These are phyloP conservation scores for Agelaius phoeniceus DNA, from an alignment of 2,113 vertebrate genomes.

Conservation along the genomic window DNA sequence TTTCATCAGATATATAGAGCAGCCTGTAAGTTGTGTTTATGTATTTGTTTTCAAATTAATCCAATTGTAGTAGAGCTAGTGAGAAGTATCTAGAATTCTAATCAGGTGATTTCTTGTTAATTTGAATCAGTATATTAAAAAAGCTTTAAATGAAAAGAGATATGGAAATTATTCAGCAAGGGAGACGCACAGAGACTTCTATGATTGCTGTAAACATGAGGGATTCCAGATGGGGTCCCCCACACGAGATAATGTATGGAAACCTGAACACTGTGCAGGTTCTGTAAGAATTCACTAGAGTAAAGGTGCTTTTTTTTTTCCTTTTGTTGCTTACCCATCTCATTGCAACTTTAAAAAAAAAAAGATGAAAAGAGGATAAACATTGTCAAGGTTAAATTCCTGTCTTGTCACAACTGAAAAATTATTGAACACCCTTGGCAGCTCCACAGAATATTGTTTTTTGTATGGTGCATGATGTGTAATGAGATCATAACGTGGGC, in stretches of 20 bases:
- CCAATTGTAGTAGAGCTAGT: background rate
- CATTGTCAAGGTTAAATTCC: background rate
- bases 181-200: background rate
- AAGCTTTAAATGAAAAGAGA: background rate
- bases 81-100: slow-evolving; percentile 24
- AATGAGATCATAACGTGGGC: background rate
- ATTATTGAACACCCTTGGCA: background rate
- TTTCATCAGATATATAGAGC: background rate
- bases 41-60: background rate
- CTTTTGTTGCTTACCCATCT: background rate
- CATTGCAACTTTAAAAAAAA: background rate
- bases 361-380: background rate
- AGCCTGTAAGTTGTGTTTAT: background rate
- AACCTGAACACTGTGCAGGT: background rate
- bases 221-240: background rate
- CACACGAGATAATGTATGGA: background rate
- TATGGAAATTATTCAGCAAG: background rate
- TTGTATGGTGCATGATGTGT: background rate
- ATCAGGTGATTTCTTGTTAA: slow-evolving; percentile 11
- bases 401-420: background rate
- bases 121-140: background rate
- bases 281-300: background rate
- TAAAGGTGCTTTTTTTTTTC: background rate
- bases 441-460: background rate
- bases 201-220: background rate